Percentiles rank a stretch among this genome's conserved stretches.
Conservation (phyloP, 2,888 invertebrate genomes). For the Drosophila helvetica region DNA sequence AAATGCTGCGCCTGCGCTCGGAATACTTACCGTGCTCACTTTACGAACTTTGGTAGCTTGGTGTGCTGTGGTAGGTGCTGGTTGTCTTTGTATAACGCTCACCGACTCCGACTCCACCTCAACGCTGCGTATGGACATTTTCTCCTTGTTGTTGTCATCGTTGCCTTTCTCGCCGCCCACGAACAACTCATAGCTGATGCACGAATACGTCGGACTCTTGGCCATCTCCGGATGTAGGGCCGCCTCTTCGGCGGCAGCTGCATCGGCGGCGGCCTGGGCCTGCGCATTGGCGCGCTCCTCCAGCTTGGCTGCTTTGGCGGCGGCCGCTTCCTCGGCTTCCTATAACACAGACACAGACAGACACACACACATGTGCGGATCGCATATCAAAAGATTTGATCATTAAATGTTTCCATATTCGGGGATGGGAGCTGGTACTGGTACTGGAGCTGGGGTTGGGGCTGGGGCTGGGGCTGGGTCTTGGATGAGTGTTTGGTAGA, state of each 20-base stretch:
- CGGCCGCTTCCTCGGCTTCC: constrained; percentile 94
- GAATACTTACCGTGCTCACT: constrained; percentile 95
- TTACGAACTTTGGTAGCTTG: constrained; percentile 90
- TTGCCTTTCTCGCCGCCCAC: constrained; percentile 94
- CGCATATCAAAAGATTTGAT: constrained; percentile 4
- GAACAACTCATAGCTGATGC: constrained; percentile 96
- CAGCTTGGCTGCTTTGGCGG: constrained; percentile 85
- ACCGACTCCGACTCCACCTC: constrained; percentile 95
- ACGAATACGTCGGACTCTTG: constrained; percentile 96
- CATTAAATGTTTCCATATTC: constrained; percentile 23
- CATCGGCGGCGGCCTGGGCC: constrained; percentile 86
- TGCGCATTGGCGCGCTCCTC: constrained; percentile 85
- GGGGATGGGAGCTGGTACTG: background rate
- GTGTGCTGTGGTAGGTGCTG: constrained; percentile 85
- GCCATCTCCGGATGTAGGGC: constrained; percentile 87
- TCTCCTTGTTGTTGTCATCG: constrained; percentile 95
- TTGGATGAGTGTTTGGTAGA: constrained; percentile 9
- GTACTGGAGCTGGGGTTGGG: background rate
- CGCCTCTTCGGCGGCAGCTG: constrained; percentile 84
- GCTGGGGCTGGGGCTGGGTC: background rate
- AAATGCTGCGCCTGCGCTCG: constrained; percentile 81
- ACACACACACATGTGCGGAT: constrained; percentile 5
- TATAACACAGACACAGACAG: constrained; percentile 82
- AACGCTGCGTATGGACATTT: constrained; percentile 95
- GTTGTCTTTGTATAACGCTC: constrained; percentile 89